Evolutionary conservation across 2,888 invertebrate genomes (phyloP), one percentile per base, ranked within the genome.

Genomic region (Acanthosepion lycidas): DNA sequence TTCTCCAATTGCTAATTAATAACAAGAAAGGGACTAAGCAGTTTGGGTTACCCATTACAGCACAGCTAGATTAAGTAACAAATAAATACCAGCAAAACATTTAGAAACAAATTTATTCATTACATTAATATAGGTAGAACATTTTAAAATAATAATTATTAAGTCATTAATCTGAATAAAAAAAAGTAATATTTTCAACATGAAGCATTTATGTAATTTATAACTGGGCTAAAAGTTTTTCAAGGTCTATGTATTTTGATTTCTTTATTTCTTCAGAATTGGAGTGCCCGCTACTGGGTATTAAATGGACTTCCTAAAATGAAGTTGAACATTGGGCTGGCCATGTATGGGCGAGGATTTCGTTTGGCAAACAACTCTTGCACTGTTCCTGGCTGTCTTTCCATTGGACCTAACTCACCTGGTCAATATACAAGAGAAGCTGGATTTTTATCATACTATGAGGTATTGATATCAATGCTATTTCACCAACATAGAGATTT

Each of bases 261-360:
- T 64, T 64, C 26, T 18, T 92, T 92, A 42, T 28, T 94, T 94
- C 91, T 64, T 8, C 95, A 97, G 97, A 96, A 96, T 28, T 97
- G 96, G 96, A 96, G 96, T 15, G 95, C 96, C 1, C 95, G 96
- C n/a, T 96, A 96, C 95, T 97, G 97, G 96, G 95, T 95, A 42
- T 94, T 95, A 26, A 99, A 96, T 99, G 99, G 94, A 98, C 99
- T 18, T 99, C 99, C 33, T 98, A 99, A 95, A 97, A 99, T 99
- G 96, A 99, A 99, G 97, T 98, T 99, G 95, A 98, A 99, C 95
- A 99, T 99, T 94, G 99, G 99, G 93, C 99, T 99, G 98, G 99
- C 99, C 23, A 94, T 96, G 6, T 94, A 94, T 64, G 94, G 94
- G 20, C 64, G 94, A 23, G 94, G 94, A 64, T 94, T 94, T 94